Percentiles rank a stretch among this genome's conserved stretches.
Conservation (phyloP, 2,113 vertebrate genomes). For the human region DNA sequence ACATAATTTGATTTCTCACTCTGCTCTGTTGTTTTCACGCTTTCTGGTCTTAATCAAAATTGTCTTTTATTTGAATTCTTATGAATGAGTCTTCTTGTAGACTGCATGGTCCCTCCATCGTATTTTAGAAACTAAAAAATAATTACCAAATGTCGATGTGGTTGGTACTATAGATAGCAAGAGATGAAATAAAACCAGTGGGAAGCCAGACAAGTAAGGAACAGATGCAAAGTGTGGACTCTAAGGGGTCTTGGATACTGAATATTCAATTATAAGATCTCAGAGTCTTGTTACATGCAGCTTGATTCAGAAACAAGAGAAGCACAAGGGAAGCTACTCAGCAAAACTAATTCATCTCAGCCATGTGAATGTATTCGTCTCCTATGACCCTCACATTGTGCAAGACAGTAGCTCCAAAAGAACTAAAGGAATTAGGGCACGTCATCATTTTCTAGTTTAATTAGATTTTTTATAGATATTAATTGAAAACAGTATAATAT, state of each 20-base stretch:
- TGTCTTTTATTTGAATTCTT: slow-evolving; percentile 41
- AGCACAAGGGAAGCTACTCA: background rate
- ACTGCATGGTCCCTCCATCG: background rate
- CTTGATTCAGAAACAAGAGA: slow-evolving; percentile 48
- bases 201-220: background rate
- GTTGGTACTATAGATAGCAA: background rate
- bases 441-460: background rate
- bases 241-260: background rate
- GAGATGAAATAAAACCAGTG: slow-evolving; percentile 6
- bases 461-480: background rate
- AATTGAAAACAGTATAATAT: background rate
- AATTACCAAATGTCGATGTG: background rate
- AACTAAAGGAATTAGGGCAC: background rate
- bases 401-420: background rate
- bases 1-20: background rate
- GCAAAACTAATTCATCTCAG: background rate
- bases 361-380: background rate
- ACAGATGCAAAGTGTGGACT: background rate
- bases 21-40: background rate
- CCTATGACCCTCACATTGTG: background rate
- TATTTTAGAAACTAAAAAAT: background rate
- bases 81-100: background rate
- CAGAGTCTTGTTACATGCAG: background rate
- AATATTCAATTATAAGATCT: slow-evolving; percentile 13
- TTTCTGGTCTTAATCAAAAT: slow-evolving; percentile 7